Evolutionary conservation across 2,797 vertebrate genomes (phyloP), one percentile per base, ranked within the genome.

Genomic region (Micropoecilia bifurca): DNA sequence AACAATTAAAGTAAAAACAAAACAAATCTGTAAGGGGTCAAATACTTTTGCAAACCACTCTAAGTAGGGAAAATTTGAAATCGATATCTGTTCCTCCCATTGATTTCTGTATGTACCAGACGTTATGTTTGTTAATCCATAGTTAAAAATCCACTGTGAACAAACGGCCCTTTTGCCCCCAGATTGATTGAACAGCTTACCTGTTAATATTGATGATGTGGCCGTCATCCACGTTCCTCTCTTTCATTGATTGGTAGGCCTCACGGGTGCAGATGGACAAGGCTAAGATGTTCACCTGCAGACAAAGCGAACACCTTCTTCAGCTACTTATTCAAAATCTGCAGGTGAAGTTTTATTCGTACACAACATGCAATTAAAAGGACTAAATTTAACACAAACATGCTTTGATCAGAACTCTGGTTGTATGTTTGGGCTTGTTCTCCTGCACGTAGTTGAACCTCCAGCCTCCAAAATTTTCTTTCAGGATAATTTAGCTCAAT

Each of bases 161-260:
- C 59, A 80, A 82, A 81, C 63, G 2, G 41, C 61, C 55, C 14
- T 50, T 83, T 85, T 76, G 66, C 72, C 73, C 55, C 75, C 30
- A 48, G 78, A 81, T 61, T 63, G 79, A 80, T 61, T 30, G 3
- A 0, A n/a, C 7, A 12, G 25, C 9, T n/a, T 87, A 99, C 98
- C 98, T 98, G 94, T 97, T 99, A 91, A 99, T 98, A 90, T 99
- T 99, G 90, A 99, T 99, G 80, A 99, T 98, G 85, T 99, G 98
- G 39, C 98, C 98, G 0, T 99, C 98, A 0, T 99, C 97, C 9
- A 99, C 95, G 41, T 96, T 96, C 30, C 98, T 96, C 93, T 99
- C 98, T 88, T 96, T 98, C 98, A 99, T 99, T 73, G 98, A 99
- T 93, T 97, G 97, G 90, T 97, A 99, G 4, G 98, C 97, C 88